Evolutionary conservation across 2,888 invertebrate genomes (phyloP), one percentile per base, ranked within the genome.

Genomic region (Drosophila anomelani): DNA sequence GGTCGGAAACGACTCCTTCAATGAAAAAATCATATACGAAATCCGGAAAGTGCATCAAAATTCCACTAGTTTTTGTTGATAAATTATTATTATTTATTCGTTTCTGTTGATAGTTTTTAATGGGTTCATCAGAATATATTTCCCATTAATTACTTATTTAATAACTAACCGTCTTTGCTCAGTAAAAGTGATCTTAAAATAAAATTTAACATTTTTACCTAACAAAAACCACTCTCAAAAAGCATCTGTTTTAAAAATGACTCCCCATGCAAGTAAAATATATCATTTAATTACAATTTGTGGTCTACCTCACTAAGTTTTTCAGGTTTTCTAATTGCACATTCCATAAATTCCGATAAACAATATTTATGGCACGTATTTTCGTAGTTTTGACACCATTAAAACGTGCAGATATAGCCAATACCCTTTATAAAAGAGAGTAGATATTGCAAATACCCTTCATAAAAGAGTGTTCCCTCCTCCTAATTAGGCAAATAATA

Each of bases 401-500:
- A 15, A 20, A 6, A 20, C 10, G 13, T 13, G 3, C 3, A 43
- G 43, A 43, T 20, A 7, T 20, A 43, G 43, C 43, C 7, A 43
- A 43, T 20, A 43, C 20, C 43, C 43, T 43, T 32, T 3, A 32
- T 10, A 32, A 32, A 32, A 32, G 8, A 32, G 9, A 32, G 32
- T 32, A 32, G 29, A 29, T 29, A 29, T 47, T 3, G 26, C 26
- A 10, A 47, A 47, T 47, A 47, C 26, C 29, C 46, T 47, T 47
- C 29, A 47, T 47, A 47, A 29, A 29, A 47, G n/a, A 32, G 12
- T 47, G 26, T n/a, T 6, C n/a, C 47, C n/a, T 17, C 47, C n/a
- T 17, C 17, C n/a, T n/a, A 41, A 49, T 64, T 60, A 8, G 49
- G 17, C 4, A 43, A 59, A 49, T 34, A 41, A 39, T 20, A 29